Evolutionary conservation across 2,113 vertebrate species (phyloP), one percentile per base, ranked within the genome.

Genomic region (Pachyramphus minor): DNA sequence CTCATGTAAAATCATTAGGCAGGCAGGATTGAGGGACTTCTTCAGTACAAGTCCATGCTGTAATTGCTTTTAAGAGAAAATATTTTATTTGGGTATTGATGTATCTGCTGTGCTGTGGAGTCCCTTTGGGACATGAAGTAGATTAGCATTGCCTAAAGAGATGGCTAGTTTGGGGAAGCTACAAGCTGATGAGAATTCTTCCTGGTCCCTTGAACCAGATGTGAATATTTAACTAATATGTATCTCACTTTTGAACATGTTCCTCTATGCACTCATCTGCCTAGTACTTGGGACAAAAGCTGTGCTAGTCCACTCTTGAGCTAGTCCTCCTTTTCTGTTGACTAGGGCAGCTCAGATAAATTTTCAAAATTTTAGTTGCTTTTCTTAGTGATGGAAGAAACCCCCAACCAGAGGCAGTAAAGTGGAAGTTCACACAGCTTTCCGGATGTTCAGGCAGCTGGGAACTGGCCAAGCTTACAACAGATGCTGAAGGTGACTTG

Each of bases 401-500:
- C 47, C 13, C 3, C 2, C 85, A 67, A 35, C 45, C 45, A 74
- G 60, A 78, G 68, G 67, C 3, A 3, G 33, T 53, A 52, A 33
- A 72, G 17, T 50, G 19, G 58, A 59, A 80, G 39, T 67, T 84
- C 86, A 59, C 72, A 90, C 37, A 80, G 90, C 18, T 74, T 90
- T 84, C 73, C 5, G 47, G 87, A 86, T 80, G 55, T 74, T 78
- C 64, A 44, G 75, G 35, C 75, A 85, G 31, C 41, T 94, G 87
- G 87, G 80, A 84, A 39, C 78, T 33, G 18, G 87, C 63, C 82
- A 85, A 50, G 33, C 52, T 93, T 55, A 52, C 78, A 84, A 86
- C 68, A 88, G 87, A 75, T 87, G 75, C 75, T 90, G 84, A 74
- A 86, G 88, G 85, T 96, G 87, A 42, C 79, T 94, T 69, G 42